Base-by-base conservation (phyloP, 2,888 invertebrate species). In the Spatulosminthurus flaviceps region DNA sequence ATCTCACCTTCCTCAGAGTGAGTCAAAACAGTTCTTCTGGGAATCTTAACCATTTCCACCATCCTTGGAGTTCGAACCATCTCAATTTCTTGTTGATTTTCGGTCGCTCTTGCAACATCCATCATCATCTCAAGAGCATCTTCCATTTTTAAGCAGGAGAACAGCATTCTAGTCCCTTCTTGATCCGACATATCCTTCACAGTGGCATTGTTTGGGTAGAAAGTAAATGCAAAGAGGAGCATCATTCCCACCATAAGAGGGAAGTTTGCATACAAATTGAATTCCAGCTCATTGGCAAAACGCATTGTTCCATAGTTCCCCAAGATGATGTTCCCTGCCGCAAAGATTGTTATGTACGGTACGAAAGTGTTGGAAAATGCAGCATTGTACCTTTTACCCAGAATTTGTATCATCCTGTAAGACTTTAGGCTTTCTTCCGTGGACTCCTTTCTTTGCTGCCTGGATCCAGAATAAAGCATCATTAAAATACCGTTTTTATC, bases 221-320 rank as follows among this genome's bases (percentile, higher is more conserved):
- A 67, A 1, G 67, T 26, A n/a, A 67, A 7, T 19, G n/a, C 29
- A 13, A 67, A 28, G 26, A 67, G 13, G 16, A 67, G 9, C 67
- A 67, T 67, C 67, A 67, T 67, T 2, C 1, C 0, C n/a, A 24
- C 67, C 67, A 67, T 67, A 1, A 67, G 28, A 1, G 67, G 67
- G 67, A 67, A 67, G 26, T 67, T 67, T n/a, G n/a, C n/a, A 28
- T 67, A 67, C 26, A 28, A 28, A 16, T 67, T 29, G 28, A 67
- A 67, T 4, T 67, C 67, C 67, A 67, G 26, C 19, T 26, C 29
- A 22, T 24, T 24, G 4, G 24, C 9, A 19, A 67, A 67, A 5
- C 67, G 67, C 2, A 67, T 13, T 13, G 67, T 26, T 28, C 67
- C 67, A 16, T 26, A 67, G 67, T 26, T 67, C 4, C 67, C 67